Evolutionary conservation across 1,140 invertebrate genomes (phyloP).

Genomic region (Scylla paramamosain): DNA sequence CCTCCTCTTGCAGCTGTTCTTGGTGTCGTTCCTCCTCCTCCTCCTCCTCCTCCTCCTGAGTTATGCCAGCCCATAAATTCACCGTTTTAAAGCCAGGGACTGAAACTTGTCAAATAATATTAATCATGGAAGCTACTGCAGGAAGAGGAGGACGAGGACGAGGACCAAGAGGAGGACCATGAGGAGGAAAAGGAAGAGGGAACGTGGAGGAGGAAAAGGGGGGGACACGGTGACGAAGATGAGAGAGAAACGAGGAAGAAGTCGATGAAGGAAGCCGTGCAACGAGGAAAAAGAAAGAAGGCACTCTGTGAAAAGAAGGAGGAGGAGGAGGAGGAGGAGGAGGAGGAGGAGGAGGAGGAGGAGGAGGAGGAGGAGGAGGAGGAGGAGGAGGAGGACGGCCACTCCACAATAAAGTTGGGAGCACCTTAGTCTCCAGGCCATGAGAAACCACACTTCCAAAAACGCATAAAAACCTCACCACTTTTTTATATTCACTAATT

Average conservation of each 20-base stretch:
- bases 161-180: neutral
- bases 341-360: neutral
- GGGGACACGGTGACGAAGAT: neutral
- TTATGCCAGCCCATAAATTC: constrained; percentile 7
- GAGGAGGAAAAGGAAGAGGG: neutral
- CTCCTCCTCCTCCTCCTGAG: neutral
- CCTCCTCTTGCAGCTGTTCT: neutral
- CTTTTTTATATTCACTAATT: constrained; percentile 6
- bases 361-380: neutral
- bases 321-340: neutral
- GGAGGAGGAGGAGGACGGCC: neutral
- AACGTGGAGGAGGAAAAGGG: neutral
- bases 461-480: constrained; percentile 1
- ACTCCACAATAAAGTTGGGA: too few species aligned
- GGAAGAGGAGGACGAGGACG: neutral
- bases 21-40: neutral
- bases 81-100: constrained; percentile 1
- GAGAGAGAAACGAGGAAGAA: too few species aligned
- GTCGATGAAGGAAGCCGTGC: neutral
- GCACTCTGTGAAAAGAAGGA: neutral
- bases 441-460: neutral
- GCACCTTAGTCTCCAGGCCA: neutral
- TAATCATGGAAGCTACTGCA: constrained; percentile 22
- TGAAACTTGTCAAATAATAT: constrained; percentile 25
- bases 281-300: neutral